A percentile compares a stretch with the other conserved stretches of the same genome.
Conservation (phyloP, 2,888 invertebrate species). For the Zaprionus lineosus region DNA sequence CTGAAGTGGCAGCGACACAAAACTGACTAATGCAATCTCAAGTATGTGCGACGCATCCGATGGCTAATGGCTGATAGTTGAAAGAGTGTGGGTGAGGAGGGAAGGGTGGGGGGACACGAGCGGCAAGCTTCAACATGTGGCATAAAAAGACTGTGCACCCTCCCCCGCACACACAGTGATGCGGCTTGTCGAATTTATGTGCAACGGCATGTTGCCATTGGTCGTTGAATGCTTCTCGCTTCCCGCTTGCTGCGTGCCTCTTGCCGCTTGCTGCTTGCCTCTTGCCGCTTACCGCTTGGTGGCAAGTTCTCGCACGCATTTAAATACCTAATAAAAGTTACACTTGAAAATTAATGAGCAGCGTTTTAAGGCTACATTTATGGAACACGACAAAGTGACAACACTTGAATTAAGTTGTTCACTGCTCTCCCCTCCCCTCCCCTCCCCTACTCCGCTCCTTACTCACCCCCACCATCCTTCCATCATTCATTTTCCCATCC, state of each 20-base stretch:
- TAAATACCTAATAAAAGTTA: constrained; percentile 80
- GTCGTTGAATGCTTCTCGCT: too few relatives aligned
- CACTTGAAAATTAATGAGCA: constrained; percentile 82
- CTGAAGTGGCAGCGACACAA: constrained; percentile 54
- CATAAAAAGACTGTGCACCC: constrained; percentile 38
- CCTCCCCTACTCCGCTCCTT: constrained; percentile 6
- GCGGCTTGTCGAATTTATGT: constrained; percentile 66
- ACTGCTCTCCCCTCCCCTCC: constrained; percentile 4
- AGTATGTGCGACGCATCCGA: constrained; percentile 66
- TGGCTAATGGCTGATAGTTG: too few relatives aligned
- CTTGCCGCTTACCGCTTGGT: constrained; percentile 37
- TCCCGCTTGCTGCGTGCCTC: too few relatives aligned
- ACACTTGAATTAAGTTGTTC: constrained; percentile 80
- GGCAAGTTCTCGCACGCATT: constrained; percentile 76
- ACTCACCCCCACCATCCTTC: background rate
- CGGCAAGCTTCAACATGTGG: constrained; percentile 69
- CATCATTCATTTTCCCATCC: constrained; percentile 4
- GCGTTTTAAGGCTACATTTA: constrained; percentile 77
- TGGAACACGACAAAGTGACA: constrained; percentile 80
- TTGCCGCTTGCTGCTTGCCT: constrained; percentile 42
- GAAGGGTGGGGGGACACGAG: background rate
- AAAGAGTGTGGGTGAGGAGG: constrained; percentile 1
- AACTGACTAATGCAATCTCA: constrained; percentile 76
- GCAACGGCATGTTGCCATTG: constrained; percentile 75
- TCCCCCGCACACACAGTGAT: constrained; percentile 28